Conservation (phyloP, 2,113 vertebrate genomes). For the Ardeotis arabs region DNA sequence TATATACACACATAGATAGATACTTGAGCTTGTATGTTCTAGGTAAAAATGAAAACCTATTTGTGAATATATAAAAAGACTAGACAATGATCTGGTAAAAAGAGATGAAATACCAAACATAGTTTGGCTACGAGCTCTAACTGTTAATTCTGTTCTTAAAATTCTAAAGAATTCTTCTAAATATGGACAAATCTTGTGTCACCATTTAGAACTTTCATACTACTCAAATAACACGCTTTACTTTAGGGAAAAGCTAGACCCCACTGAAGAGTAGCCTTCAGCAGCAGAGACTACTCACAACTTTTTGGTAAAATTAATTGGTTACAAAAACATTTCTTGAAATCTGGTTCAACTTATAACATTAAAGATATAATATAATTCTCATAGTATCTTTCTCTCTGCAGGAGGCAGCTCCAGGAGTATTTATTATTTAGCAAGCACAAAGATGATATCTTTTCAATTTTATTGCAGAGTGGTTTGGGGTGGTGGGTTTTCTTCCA, state of each 20-base stretch:
- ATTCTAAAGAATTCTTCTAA: background rate
- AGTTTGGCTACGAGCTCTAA: background rate
- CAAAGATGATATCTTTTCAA: accelerated
- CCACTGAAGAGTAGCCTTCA: background rate
- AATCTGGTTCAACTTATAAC: background rate
- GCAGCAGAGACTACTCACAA: background rate
- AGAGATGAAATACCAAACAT: background rate
- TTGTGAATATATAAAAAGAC: background rate
- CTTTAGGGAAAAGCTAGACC: background rate
- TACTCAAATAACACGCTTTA: background rate
- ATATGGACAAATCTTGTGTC: background rate
- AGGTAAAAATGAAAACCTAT: background rate
- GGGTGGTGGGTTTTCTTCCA: accelerated
- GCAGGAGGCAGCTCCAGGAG: background rate
- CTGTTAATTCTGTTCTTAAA: background rate
- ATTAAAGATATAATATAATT: background rate
- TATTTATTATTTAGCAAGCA: background rate
- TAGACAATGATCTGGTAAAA: background rate
- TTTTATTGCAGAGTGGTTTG: background rate
- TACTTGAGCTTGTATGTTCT: background rate
- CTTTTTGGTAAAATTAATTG: background rate
- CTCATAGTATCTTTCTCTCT: background rate
- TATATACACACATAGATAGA: background rate
- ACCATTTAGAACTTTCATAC: background rate
- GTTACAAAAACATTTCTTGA: background rate